Conservation (phyloP, 30 jellyfish, hydroid and myxozoan species). For the Turritopsis dohrnii region DNA sequence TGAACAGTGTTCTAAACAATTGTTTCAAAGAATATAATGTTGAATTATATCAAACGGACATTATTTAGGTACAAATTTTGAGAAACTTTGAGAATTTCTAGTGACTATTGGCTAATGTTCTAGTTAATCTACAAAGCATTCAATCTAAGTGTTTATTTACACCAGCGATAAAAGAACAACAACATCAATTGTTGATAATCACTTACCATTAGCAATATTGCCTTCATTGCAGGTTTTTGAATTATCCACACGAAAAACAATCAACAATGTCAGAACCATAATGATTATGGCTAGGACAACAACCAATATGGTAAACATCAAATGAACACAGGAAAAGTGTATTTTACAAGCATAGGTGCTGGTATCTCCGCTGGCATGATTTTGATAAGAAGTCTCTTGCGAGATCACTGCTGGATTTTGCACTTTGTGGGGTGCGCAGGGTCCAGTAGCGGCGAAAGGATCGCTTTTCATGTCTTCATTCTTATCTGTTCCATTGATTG, state of each 20-base stretch:
- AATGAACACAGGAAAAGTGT: slow-evolving; percentile 3
- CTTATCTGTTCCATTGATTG: neutral
- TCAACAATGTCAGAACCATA: slow-evolving; percentile 3
- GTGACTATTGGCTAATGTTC: too few species aligned
- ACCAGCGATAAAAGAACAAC: neutral
- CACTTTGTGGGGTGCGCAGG: neutral
- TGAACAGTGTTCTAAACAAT: too few species aligned
- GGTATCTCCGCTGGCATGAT: neutral
- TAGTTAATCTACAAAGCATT: too few species aligned
- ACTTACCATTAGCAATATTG: neutral
- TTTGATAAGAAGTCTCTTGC: neutral
- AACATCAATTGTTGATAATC: neutral
- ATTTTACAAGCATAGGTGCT: neutral
- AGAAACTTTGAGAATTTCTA: too few species aligned
- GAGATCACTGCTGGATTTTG: slow-evolving; percentile 6
- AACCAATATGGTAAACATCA: slow-evolving; percentile 16
- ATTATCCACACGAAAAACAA: slow-evolving; percentile 35
- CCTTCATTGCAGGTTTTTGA: slow-evolving; percentile 32
- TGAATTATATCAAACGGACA: too few species aligned
- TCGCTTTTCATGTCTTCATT: neutral
- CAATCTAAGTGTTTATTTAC: too few species aligned
- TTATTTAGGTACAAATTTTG: too few species aligned
- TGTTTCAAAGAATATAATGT: too few species aligned
- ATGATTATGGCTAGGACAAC: slow-evolving; percentile 26
- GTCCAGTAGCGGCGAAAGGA: neutral